Percentiles rank a stretch among this genome's conserved stretches.
Conservation (phyloP, 1,140 invertebrate species). For the Scaptomyza hsui region DNA sequence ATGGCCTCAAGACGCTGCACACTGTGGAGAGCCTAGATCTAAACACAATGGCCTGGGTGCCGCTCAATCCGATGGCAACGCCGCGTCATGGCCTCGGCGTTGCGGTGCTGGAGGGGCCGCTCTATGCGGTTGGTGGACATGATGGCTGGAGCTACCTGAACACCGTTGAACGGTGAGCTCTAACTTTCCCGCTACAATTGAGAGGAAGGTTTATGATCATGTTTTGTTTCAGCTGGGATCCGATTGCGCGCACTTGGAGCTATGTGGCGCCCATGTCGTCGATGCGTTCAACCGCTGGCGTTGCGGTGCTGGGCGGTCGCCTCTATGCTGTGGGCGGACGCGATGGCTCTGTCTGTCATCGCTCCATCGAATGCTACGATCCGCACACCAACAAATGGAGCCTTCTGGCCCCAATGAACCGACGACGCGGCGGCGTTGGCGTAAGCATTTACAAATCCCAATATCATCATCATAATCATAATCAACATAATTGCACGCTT, state of each 20-base stretch:
- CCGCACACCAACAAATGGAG: slow-evolving; percentile 96
- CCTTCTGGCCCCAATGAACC: slow-evolving; percentile 94
- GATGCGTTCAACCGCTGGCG: slow-evolving; percentile 94
- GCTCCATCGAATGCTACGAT: slow-evolving; percentile 96
- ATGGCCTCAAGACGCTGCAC: slow-evolving; percentile 96
- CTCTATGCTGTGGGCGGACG: slow-evolving; percentile 97
- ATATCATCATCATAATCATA: not conserved
- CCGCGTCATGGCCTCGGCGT: slow-evolving; percentile 96
- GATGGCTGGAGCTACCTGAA: slow-evolving; percentile 98
- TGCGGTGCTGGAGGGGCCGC: slow-evolving; percentile 92
- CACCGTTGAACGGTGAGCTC: slow-evolving; percentile 91
- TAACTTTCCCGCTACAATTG: too few species aligned
- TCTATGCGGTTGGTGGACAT: slow-evolving; percentile 97
- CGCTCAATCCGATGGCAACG: slow-evolving; percentile 94
- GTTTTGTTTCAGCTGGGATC: slow-evolving; percentile 89
- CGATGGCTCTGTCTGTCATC: slow-evolving; percentile 95
- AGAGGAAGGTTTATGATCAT: too few species aligned
- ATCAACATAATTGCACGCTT: not conserved
- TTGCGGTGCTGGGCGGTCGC: slow-evolving; percentile 93
- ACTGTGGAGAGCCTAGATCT: slow-evolving; percentile 93
- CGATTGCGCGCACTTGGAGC: slow-evolving; percentile 92
- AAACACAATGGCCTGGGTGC: slow-evolving; percentile 90
- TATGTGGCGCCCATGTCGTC: slow-evolving; percentile 94
- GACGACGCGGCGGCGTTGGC: slow-evolving; percentile 94
- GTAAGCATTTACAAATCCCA: slow-evolving; percentile 64